Base-by-base conservation (phyloP, 2,113 vertebrate species). In the Cryptotis parvus region DNA sequence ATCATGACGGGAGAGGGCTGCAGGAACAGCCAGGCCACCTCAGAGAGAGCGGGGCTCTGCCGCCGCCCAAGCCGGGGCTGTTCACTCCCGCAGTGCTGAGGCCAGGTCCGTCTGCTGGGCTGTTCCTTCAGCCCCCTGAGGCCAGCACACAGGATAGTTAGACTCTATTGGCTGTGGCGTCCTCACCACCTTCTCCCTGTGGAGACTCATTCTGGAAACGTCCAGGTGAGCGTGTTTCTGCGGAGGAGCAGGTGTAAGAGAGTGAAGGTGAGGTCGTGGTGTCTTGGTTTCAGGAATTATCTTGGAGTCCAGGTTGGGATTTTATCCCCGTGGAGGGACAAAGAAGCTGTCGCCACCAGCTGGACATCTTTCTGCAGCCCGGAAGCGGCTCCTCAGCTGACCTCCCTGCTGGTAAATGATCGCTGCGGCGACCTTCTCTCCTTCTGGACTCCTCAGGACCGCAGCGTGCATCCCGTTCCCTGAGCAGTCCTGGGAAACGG, bases 201-300 rank as follows among this genome's bases (percentile, higher is more conserved):
- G 24, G 35, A 27, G 83, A 61, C 22, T 43, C 18, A n/a, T 29
- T 72, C 37, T 61, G 89, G 45, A 74, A 83, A 49, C 55, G 27
- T 39, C 0, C 22, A 7, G 55, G 33, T 20, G 58, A 39, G 41
- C 35, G n/a, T 87, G 79, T 41, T 69, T 90, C 73, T 35, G 39
- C 45, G 72, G 86, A 84, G 63, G 80, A 78, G 43, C 94, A 95
- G 92, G 91, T 95, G 77, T 91, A 84, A 55, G 65, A 18, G 83
- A 33, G 79, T 22, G 45, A 73, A 55, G 66, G 80, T 84, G 83
- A 95, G 68, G 76, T 95, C 91, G 93, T 70, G 80, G 86, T 77
- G 91, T 85, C 77, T 79, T 91, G 79, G 84, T 80, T 96, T 93
- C 20, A 77, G 81, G 93, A 77, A 89, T 93, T 65, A 63, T 9